Percentiles rank a stretch among this genome's conserved stretches.
Conservation (phyloP, 1,140 invertebrate species). For the Pogonognathellus flavescens region DNA sequence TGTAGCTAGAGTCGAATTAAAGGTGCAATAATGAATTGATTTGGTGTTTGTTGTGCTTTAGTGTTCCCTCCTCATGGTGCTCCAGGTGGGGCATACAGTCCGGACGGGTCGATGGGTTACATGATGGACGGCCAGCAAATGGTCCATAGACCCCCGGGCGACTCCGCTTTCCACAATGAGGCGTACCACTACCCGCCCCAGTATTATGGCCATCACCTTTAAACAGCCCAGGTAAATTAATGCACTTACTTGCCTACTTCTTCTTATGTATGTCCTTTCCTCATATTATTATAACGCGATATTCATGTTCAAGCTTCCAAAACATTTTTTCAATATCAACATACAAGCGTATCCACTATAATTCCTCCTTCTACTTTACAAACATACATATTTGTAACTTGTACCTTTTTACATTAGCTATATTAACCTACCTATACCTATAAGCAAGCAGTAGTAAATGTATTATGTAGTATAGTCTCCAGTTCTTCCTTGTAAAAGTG, state of each 20-base stretch:
- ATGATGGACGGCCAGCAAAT: conserved; percentile 97
- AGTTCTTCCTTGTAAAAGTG: too few relatives aligned
- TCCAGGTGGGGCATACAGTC: conserved; percentile 94
- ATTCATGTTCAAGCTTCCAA: not conserved
- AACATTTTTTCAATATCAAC: not conserved
- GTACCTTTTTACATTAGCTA: too few relatives aligned
- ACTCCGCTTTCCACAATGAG: conserved; percentile 82
- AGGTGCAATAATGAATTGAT: conserved; percentile 61
- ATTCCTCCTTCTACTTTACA: not conserved
- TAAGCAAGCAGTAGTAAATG: too few relatives aligned
- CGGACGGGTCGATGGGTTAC: conserved; percentile 92
- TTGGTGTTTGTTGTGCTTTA: conserved; percentile 68
- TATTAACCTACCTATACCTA: too few relatives aligned
- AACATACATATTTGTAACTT: too few relatives aligned
- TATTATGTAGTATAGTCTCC: too few relatives aligned
- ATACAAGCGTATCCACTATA: not conserved
- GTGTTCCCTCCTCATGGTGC: conserved; percentile 90
- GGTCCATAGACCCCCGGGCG: conserved; percentile 85
- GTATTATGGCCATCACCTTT: conserved; percentile 92
- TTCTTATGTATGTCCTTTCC: not conserved
- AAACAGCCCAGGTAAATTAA: conserved; percentile 68
- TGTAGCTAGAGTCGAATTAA: conserved; percentile 20
- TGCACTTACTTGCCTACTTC: conserved; percentile 28
- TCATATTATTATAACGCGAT: not conserved
- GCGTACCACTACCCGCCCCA: conserved; percentile 88